These are phyloP conservation scores for Eustalomyia histrio DNA, from an alignment of 2,888 invertebrate species.

Conservation along the genomic window DNA sequence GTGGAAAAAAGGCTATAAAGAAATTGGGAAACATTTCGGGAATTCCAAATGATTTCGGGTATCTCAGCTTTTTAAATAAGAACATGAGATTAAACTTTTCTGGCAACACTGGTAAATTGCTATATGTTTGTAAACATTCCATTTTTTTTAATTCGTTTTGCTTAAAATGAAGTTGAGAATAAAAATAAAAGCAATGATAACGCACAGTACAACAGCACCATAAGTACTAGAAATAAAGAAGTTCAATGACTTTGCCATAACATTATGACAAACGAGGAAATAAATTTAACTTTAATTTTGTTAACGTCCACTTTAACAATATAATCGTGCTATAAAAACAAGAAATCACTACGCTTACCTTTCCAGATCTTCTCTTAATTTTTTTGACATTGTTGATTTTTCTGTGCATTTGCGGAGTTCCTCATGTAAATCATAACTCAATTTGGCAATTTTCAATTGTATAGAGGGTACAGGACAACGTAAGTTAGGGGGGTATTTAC, in stretches of 20 bases:
- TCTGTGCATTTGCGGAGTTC: conserved; percentile 76
- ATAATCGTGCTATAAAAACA: conserved; percentile 14
- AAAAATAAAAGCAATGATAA: neutral
- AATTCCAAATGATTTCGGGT: neutral
- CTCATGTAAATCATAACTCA: conserved; percentile 76
- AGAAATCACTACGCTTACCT: conserved; percentile 69
- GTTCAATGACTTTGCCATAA: conserved; percentile 21
- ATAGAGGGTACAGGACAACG: conserved; percentile 66
- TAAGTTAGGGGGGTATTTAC: conserved; percentile 40
- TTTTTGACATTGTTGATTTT: conserved; percentile 74
- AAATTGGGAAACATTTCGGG: neutral
- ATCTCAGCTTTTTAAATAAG: neutral
- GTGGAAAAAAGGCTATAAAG: no score
- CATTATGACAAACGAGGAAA: conserved; percentile 6
- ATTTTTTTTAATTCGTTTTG: neutral
- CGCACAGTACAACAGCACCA: neutral
- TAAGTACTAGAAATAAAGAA: conserved; percentile 1
- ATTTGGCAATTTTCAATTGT: conserved; percentile 72
- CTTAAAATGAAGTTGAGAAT: neutral
- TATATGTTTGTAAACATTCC: neutral
- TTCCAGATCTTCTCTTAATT: conserved; percentile 76
- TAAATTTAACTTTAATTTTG: conserved; percentile 9
- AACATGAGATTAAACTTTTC: neutral
- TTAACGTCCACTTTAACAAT: neutral
- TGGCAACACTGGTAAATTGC: neutral